A percentile compares a stretch with the other conserved stretches of the same genome.
Conservation (phyloP, 2,797 vertebrate species). For the Aplochiton taeniatus region DNA sequence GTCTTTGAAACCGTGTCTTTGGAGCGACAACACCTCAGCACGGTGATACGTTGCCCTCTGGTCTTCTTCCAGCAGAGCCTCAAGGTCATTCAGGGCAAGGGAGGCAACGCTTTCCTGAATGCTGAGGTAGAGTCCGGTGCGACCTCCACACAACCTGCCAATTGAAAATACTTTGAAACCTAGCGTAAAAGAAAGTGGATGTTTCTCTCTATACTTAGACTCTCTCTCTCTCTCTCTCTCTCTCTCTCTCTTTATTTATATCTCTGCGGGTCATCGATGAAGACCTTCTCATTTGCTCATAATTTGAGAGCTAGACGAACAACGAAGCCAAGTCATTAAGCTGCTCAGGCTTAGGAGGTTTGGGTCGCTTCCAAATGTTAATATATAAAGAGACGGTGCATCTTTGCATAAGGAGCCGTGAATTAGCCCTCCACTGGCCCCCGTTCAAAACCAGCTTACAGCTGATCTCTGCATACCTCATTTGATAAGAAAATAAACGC, state of each 20-base stretch:
- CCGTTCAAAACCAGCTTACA: constrained; percentile 55
- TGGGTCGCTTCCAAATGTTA: constrained; percentile 56
- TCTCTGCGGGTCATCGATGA: constrained; percentile 7
- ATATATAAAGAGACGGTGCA: constrained; percentile 55
- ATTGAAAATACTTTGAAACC: too few relatives aligned
- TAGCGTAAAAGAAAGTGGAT: too few relatives aligned
- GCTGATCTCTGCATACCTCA: constrained; percentile 69
- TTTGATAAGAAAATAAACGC: constrained; percentile 61
- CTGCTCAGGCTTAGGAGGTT: constrained; percentile 59
- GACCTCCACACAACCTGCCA: constrained; percentile 15
- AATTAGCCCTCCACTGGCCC: constrained; percentile 59
- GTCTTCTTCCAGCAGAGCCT: too few relatives aligned
- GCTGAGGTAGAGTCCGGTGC: constrained; percentile 44
- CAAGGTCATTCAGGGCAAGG: too few relatives aligned
- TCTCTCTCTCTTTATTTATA: constrained; percentile 32
- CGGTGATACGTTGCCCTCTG: too few relatives aligned
- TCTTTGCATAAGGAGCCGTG: constrained; percentile 54
- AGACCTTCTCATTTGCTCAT: constrained; percentile 45
- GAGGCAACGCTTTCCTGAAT: constrained; percentile 27
- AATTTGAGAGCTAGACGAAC: constrained; percentile 44
- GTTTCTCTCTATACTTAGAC: background rate
- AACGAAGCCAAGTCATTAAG: constrained; percentile 62
- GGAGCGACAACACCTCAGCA: too few relatives aligned
- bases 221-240: constrained; percentile 6
- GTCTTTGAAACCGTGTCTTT: too few relatives aligned